Conservation (phyloP, 2,797 vertebrate species). For the Pyrocephalus nanus region DNA sequence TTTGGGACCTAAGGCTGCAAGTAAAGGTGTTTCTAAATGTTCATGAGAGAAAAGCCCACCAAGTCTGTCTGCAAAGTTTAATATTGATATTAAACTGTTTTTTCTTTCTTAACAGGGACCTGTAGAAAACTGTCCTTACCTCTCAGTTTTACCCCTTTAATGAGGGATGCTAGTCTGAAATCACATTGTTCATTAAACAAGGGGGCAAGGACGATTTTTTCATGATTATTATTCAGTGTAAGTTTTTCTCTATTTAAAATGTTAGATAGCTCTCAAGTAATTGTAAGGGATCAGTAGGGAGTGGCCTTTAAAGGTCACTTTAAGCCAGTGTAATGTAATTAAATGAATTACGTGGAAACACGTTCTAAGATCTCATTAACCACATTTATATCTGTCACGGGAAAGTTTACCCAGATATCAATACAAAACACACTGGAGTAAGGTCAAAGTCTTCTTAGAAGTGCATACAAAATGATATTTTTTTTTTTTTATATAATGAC, state of each 20-base stretch:
- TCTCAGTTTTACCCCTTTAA: not conserved
- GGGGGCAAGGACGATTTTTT: not conserved
- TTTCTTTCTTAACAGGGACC: not conserved
- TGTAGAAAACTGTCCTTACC: not conserved
- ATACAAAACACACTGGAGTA: not conserved
- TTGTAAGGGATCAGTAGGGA: not conserved
- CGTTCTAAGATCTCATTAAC: slow-evolving; percentile 19
- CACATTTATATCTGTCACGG: slow-evolving; percentile 27
- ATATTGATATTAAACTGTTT: not conserved
- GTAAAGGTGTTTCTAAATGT: not conserved
- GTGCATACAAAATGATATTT: not conserved
- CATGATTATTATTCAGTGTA: not conserved
- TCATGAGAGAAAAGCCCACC: not conserved
- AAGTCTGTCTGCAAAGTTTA: not conserved
- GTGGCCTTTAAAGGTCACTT: slow-evolving; percentile 41
- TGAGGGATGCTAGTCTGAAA: not conserved
- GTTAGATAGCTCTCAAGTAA: not conserved
- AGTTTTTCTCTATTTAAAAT: not conserved
- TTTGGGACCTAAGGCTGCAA: not conserved
- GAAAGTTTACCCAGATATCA: not conserved
- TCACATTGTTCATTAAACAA: not conserved
- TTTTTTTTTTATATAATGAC: not conserved
- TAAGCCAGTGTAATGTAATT: not conserved
- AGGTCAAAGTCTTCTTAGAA: not conserved
- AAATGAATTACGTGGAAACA: not conserved